phyloP scores from a whole-genome alignment of 2,113 vertebrate genomes.

The Speoplatyrhinus poulsoni region DNA sequence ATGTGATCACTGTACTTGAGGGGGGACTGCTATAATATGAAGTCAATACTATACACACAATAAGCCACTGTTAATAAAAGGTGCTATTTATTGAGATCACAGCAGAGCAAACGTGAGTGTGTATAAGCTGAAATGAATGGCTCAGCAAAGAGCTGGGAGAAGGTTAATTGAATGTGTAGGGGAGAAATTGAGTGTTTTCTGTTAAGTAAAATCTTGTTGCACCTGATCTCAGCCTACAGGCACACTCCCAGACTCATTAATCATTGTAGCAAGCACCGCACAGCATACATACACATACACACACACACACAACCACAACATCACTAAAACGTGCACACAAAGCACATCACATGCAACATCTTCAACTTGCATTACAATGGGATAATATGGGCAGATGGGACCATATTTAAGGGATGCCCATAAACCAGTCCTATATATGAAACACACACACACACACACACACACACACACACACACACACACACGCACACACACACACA shows the following conservation, averaged over 20 bases:
- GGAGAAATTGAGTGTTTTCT: slow-evolving; percentile 67
- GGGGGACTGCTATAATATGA: slow-evolving; percentile 23
- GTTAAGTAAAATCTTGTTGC: slow-evolving; percentile 71
- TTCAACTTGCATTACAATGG: too few species aligned
- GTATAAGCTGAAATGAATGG: slow-evolving; percentile 50
- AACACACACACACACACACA: slow-evolving; percentile 20
- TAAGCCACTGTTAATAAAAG: slow-evolving; percentile 46
- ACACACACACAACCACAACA: neutral
- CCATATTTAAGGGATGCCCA: neutral
- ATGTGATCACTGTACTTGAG: too few species aligned
- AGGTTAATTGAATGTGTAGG: slow-evolving; percentile 73
- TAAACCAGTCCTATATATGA: slow-evolving; percentile 1
- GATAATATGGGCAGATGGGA: too few species aligned
- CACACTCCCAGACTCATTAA: slow-evolving; percentile 62
- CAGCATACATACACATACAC: slow-evolving; percentile 6
- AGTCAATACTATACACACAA: slow-evolving; percentile 28
- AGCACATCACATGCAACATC: slow-evolving; percentile 30
- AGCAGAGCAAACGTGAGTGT: slow-evolving; percentile 14
- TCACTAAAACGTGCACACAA: slow-evolving; percentile 6
- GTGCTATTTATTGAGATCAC: slow-evolving; percentile 36
- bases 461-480: slow-evolving; percentile 17
- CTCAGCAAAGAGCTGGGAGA: slow-evolving; percentile 47
- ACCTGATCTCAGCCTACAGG: slow-evolving; percentile 70
- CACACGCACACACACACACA: neutral
- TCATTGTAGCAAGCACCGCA: slow-evolving; percentile 51